phyloP scores from a whole-genome alignment of 2,797 vertebrate genomes.

The Myoxocephalus aenaeus region DNA sequence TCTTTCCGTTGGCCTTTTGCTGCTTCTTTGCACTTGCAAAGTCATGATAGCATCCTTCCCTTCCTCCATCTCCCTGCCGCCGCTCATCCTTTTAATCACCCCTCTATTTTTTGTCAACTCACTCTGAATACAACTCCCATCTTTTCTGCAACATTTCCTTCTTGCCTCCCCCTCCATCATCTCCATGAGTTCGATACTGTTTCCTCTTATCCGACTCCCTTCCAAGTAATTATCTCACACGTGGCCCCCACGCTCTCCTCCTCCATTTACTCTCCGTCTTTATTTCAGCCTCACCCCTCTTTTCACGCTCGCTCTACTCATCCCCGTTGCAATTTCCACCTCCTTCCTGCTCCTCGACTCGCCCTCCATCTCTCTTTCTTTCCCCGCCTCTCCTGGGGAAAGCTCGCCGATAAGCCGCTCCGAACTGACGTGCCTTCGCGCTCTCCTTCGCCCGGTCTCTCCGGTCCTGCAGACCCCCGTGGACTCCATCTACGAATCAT shows the following conservation, averaged over 20 bases:
- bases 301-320: conserved; percentile 17
- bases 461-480: conserved; percentile 35
- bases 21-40: conserved; percentile 3
- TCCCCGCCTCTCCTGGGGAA: conserved; percentile 33
- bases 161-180: too few relatives aligned
- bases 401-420: conserved; percentile 55
- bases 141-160: conserved; percentile 17
- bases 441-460: conserved; percentile 46
- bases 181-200: background rate
- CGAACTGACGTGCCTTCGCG: conserved; percentile 46
- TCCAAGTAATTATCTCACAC: conserved; percentile 38
- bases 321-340: conserved; percentile 15
- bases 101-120: background rate
- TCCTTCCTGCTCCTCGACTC: conserved; percentile 33
- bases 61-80: background rate
- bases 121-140: conserved; percentile 6
- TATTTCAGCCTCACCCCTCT: conserved; percentile 8
- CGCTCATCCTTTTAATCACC: conserved; percentile 24
- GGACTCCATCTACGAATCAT: conserved; percentile 42
- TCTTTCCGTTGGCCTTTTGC: conserved; percentile 20
- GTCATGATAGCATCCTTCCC: background rate
- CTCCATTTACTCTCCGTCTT: conserved; percentile 14
- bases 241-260: background rate
- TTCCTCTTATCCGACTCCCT: conserved; percentile 24
- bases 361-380: conserved; percentile 25